Evolutionary conservation across 2,113 vertebrate genomes (phyloP).

Genomic region (Ciconia boyciana): DNA sequence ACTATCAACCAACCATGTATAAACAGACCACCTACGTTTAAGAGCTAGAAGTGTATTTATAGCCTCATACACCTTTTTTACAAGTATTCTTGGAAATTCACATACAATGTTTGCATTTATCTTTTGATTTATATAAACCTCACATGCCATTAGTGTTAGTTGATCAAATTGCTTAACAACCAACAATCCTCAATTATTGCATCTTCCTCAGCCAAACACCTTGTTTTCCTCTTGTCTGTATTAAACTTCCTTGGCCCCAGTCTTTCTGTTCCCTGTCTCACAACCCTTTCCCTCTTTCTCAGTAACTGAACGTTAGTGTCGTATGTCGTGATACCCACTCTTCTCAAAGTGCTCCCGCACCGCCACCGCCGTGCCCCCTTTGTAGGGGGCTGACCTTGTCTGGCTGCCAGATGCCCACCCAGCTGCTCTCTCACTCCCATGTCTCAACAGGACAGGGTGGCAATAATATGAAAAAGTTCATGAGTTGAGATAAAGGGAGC

Average conservation of each 20-base stretch:
- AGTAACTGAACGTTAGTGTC: background rate
- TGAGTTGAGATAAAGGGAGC: background rate
- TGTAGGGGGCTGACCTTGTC: accelerated
- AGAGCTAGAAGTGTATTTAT: accelerated
- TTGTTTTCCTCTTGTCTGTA: background rate
- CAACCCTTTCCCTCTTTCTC: background rate
- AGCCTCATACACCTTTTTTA: accelerated
- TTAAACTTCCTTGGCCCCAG: background rate
- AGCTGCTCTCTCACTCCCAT: accelerated
- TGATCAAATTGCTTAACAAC: background rate
- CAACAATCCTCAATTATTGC: background rate
- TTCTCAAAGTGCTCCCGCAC: background rate
- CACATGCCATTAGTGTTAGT: accelerated
- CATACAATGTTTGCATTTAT: background rate
- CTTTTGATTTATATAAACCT: background rate
- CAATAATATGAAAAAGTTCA: background rate
- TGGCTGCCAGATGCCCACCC: accelerated
- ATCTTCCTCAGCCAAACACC: background rate
- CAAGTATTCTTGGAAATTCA: background rate
- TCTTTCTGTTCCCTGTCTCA: background rate
- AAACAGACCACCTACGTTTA: background rate
- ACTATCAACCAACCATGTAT: accelerated
- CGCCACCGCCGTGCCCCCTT: accelerated
- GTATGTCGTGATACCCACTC: accelerated
- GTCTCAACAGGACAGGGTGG: background rate